Evolutionary conservation across 2,797 vertebrate species (phyloP), one percentile per base, ranked within the genome.

Genomic region (Allobates femoralis): DNA sequence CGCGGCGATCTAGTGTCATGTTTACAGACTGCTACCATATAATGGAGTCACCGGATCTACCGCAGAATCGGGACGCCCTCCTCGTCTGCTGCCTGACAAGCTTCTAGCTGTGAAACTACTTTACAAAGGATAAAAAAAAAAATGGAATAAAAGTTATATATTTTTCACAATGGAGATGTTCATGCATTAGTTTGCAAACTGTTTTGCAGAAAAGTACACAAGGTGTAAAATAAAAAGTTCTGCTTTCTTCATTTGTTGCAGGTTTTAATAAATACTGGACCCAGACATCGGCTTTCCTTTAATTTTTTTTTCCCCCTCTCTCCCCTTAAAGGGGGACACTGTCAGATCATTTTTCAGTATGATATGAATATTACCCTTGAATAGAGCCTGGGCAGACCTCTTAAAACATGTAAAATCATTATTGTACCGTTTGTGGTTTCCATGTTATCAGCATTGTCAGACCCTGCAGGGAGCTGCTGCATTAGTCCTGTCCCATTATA

Each of bases 1-100:
- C 18, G 34, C 32, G 30, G 32, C 28, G 18, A 64, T 74, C 26
- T 84, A 37, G 75, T 73, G 53, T 51, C 60, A 50, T 58, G 79
- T 87, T 84, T 84, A 84, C 81, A 84, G 28, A 87, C 79, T 55
- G 64, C 73, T 64, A 73, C 79, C 56, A 16, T 18, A 34, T 83
- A 50, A 53, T 76, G 28, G 50, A 62, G 75, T 73, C 41, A 18
- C 12, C 69, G 46, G 79, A 51, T 12, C 34, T 50, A 16, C 55
- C 46, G 86, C 58, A 83, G 55, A 26, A 30, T 21, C 34, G 7
- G 10, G 64, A n/a, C 16, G 12, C n/a, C 58, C 26, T 30, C n/a
- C 26, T 75, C 58, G 26, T 50, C 67, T 19, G 46, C 56, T 56
- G 74, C 79, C 64, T 74, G 86, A 77, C 69, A n/a, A 62, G 53